Conservation (phyloP, 2,797 vertebrate genomes). For the Parambassis ranga region DNA sequence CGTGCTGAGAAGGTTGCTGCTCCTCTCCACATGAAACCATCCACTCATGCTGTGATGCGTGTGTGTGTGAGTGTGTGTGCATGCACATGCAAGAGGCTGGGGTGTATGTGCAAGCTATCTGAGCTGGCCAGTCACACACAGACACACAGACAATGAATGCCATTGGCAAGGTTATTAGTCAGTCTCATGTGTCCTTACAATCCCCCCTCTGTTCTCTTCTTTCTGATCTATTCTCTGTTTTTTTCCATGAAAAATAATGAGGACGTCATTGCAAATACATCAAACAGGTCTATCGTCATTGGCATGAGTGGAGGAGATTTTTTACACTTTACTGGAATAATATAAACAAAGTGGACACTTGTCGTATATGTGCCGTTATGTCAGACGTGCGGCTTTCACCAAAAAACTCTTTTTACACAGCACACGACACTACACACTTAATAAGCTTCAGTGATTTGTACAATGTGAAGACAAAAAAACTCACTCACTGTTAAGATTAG, state of each 20-base stretch:
- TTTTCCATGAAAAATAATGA: conserved; percentile 69
- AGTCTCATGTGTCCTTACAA: conserved; percentile 50
- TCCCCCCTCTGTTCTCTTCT: conserved; percentile 26
- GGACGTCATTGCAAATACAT: conserved; percentile 57
- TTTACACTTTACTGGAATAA: conserved; percentile 14
- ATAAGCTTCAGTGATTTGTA: too few relatives aligned
- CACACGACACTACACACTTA: too few relatives aligned
- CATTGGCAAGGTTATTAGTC: conserved; percentile 74
- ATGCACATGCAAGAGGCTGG: conserved; percentile 4
- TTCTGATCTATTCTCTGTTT: conserved; percentile 55
- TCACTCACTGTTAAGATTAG: too few relatives aligned
- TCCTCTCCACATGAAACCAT: conserved; percentile 25
- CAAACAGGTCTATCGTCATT: conserved; percentile 37
- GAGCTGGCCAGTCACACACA: conserved; percentile 30
- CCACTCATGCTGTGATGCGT: conserved; percentile 2
- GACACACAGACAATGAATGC: conserved; percentile 39
- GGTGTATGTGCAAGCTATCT: conserved; percentile 37
- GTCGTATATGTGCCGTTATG: not conserved
- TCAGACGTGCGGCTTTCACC: conserved; percentile 11
- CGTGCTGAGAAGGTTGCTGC: conserved; percentile 30
- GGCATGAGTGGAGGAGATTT: conserved; percentile 10
- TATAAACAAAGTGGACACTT: conserved; percentile 20
- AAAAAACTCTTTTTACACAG: too few relatives aligned
- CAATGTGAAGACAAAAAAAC: too few relatives aligned
- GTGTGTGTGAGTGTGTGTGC: not conserved